These are phyloP conservation scores for Chondrilla cf. caribensis DNA, from an alignment of 37 sponge, comb jelly and placozoan species.

Conservation along the genomic window DNA sequence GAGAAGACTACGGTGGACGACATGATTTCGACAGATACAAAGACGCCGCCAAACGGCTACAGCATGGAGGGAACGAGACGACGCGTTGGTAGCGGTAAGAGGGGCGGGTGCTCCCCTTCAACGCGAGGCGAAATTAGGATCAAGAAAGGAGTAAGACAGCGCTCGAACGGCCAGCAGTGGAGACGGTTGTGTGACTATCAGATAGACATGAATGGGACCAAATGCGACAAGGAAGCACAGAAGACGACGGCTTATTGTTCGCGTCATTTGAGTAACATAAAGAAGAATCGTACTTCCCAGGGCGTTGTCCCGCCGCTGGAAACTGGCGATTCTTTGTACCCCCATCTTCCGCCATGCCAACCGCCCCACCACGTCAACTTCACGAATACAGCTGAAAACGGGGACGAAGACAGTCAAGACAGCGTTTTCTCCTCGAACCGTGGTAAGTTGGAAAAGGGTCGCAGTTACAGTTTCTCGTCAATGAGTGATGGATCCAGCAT, in stretches of 20 bases:
- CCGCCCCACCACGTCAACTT: too few species aligned
- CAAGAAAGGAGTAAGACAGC: not conserved
- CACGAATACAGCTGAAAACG: too few species aligned
- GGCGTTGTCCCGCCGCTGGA: too few species aligned
- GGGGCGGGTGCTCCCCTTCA: not conserved
- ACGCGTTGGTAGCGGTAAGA: not conserved
- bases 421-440: not conserved
- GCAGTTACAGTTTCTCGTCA: conserved; percentile 3
- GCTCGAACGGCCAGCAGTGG: conserved; percentile 7
- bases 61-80: not conserved
- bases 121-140: not conserved
- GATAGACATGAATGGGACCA: too few species aligned
- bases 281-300: too few species aligned
- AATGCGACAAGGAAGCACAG: not conserved
- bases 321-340: too few species aligned
- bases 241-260: not conserved
- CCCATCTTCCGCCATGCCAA: too few species aligned
- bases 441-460: not conserved
- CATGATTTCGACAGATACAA: too few species aligned
- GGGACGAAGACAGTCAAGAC: conserved; percentile 13
- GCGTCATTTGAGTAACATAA: not conserved
- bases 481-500: conserved; percentile 2
- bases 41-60: not conserved
- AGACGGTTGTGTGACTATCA: not conserved
- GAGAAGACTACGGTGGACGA: too few species aligned